Evolutionary conservation across 2,888 invertebrate genomes (phyloP).

Genomic region (Acrobasis suavella): DNA sequence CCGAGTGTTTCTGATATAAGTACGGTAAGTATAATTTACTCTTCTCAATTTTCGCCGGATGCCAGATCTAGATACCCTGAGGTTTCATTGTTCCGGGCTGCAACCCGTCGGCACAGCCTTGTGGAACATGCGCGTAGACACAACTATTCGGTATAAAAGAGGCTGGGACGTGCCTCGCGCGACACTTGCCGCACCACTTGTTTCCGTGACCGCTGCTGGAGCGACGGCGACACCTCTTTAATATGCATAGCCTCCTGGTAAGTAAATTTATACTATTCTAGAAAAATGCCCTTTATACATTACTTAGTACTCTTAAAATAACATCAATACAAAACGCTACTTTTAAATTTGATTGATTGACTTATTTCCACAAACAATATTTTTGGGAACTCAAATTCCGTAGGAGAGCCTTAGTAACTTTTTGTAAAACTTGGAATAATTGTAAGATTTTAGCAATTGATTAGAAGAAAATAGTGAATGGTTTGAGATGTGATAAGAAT

Average conservation of each 20-base stretch:
- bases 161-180: constrained; percentile 42
- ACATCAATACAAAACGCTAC: too few relatives aligned
- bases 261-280: constrained; percentile 41
- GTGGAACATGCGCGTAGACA: constrained; percentile 45
- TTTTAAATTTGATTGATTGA: too few relatives aligned
- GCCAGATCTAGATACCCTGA: background rate
- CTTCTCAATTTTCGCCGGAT: background rate
- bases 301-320: background rate
- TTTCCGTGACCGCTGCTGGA: constrained; percentile 44
- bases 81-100: background rate
- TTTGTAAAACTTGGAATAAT: too few relatives aligned
- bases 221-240: constrained; percentile 37
- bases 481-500: too few relatives aligned
- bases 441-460: too few relatives aligned
- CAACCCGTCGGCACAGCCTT: constrained; percentile 61
- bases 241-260: constrained; percentile 65
- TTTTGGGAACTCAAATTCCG: too few relatives aligned
- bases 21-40: background rate
- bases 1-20: background rate
- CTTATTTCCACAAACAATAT: too few relatives aligned
- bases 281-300: background rate
- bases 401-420: too few relatives aligned
- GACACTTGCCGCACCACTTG: constrained; percentile 62
- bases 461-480: too few relatives aligned
- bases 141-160: constrained; percentile 63